Evolutionary conservation across 2,797 vertebrate species (phyloP), one percentile per base, ranked within the genome.

Genomic region (Epinephelus awoara): DNA sequence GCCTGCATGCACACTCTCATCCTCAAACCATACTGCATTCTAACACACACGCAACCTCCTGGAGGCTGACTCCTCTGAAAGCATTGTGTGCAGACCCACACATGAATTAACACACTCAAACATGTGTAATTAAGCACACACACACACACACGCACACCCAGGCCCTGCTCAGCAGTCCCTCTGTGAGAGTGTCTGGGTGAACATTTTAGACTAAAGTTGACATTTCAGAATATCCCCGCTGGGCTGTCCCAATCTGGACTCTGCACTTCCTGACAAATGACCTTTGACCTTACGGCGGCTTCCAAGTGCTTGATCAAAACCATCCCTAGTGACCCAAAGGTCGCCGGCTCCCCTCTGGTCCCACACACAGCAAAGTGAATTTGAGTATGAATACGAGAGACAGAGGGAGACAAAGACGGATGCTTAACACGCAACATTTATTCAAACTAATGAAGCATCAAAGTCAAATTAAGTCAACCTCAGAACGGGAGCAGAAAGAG

Each of bases 181-280:
- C 19, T 71, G 21, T 49, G 56, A 77, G 62, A 75, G 65, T 14
- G 51, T 85, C 75, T 67, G 49, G 25, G n/a, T 64, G n/a, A 80
- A 76, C 6, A 11, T 82, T 79, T 87, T 44, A 21, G 62, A 81
- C 72, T 67, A 13, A 62, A 80, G 64, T 65, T 83, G 80, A 90
- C 79, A 84, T 88, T 91, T 87, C 59, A 80, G 61, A 72, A 47
- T 34, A 78, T 82, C 84, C 83, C 86, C 61, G 59, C 44, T 75
- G 80, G 77, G 66, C 49, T 10, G 38, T 73, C 82, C 67, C 67
- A 75, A 67, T 67, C 81, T 44, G 21, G 70, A 88, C 74, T 78
- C 66, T 75, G 63, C 78, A 91, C 86, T 94, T 95, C 94, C 93
- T 92, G 93, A 92, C 84, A 89, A 89, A 90, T 90, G 84, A 90